Conservation (phyloP, 1,140 invertebrate species). For the Galendromus occidentalis region DNA sequence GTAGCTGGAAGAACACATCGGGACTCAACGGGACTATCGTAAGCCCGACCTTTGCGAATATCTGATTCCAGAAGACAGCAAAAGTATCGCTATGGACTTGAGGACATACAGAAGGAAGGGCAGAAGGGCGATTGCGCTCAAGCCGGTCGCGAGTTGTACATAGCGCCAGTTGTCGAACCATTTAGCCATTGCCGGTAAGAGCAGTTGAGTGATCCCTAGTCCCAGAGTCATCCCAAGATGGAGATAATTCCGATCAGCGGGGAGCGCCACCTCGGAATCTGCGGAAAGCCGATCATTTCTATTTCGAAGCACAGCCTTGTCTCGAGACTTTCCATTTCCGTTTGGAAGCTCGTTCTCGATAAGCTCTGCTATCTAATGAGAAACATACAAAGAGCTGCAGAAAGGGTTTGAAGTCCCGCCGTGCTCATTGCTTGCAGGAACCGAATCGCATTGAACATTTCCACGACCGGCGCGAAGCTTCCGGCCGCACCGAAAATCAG, state of each 20-base stretch:
- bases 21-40: background rate
- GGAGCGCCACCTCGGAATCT: background rate
- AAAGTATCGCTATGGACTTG: no score
- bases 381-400: background rate
- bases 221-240: conserved; percentile 1
- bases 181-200: background rate
- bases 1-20: background rate
- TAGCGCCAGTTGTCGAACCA: conserved; percentile 3
- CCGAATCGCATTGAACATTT: background rate
- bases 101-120: background rate
- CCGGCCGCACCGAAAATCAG: background rate
- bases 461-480: background rate
- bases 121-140: background rate
- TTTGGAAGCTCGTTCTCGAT: no score
- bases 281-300: background rate
- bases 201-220: background rate
- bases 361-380: background rate
- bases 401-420: background rate
- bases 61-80: no score
- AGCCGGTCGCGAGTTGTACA: background rate
- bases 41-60: background rate
- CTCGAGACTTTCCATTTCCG: no score
- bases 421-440: background rate
- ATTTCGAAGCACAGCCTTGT: no score
- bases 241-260: background rate